Conservation (phyloP, 2,113 vertebrate species). For the Dryoscopus gambensis region DNA sequence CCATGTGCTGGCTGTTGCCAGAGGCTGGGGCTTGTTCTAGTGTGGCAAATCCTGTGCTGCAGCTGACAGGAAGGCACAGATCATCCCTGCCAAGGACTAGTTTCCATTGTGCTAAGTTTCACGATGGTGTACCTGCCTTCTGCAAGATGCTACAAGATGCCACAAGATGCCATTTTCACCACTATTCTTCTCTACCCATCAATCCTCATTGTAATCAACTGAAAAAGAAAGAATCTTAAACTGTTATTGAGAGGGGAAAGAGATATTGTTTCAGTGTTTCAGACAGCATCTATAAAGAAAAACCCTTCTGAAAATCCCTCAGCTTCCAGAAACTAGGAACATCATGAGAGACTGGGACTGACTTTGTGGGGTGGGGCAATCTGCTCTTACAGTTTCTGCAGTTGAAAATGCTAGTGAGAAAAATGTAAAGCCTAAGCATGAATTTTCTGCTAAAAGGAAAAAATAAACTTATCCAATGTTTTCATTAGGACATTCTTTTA, state of each 20-base stretch:
- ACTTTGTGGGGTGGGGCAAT: neutral
- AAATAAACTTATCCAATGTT: neutral
- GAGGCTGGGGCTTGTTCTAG: neutral
- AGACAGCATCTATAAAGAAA: neutral
- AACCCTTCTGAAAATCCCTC: neutral
- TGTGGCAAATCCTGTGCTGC: neutral
- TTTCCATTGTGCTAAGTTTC: neutral
- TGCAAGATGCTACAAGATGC: neutral
- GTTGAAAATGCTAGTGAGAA: neutral
- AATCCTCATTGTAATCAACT: neutral
- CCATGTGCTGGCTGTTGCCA: rapidly evolving
- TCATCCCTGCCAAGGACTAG: neutral
- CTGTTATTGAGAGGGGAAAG: neutral
- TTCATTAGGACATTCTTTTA: neutral
- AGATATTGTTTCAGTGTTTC: neutral
- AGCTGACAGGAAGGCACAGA: neutral
- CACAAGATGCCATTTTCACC: neutral
- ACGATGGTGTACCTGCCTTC: neutral
- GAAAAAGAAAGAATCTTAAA: neutral
- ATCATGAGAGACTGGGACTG: neutral
- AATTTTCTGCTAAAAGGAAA: neutral
- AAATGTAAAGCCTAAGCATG: neutral
- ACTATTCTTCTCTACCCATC: neutral
- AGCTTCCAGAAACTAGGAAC: neutral
- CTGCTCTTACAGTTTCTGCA: neutral